phyloP scores from a whole-genome alignment of 2,888 invertebrate genomes.

The Lepas anatifera region DNA sequence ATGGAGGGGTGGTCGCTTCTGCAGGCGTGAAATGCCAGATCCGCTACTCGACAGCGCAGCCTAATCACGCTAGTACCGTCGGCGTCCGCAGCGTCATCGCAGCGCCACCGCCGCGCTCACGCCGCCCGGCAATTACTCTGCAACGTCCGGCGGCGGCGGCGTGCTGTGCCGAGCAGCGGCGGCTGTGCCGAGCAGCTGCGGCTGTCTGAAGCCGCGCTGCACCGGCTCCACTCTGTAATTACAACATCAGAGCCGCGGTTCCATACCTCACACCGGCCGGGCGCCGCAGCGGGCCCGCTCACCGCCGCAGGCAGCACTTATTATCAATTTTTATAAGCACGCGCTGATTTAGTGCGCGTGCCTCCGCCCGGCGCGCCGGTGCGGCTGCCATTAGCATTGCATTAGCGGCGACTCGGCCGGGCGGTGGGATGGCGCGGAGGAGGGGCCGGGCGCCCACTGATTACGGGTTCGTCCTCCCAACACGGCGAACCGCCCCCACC shows the following conservation, averaged over 20 bases:
- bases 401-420: not conserved
- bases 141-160: constrained; percentile 8
- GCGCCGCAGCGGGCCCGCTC: not conserved
- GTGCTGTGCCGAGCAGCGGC: not conserved
- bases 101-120: not conserved
- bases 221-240: not conserved
- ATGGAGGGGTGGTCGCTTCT: not conserved
- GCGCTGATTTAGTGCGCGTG: constrained; percentile 6
- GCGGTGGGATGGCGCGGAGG: no score
- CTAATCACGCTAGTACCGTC: not conserved
- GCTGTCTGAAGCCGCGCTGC: not conserved
- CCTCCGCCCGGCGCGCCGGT: not conserved
- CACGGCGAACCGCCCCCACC: not conserved
- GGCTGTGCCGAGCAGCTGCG: no score
- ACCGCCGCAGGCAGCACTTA: not conserved
- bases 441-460: not conserved
- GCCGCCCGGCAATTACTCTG: not conserved
- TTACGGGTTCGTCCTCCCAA: not conserved
- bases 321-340: constrained; percentile 12
- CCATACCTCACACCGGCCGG: constrained; percentile 12
- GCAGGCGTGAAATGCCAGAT: no score
- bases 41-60: no score
- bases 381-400: not conserved
- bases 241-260: not conserved
- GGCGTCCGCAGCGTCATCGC: not conserved